phyloP scores from a whole-genome alignment of 1,140 invertebrate species.

The Drosophila varians region DNA sequence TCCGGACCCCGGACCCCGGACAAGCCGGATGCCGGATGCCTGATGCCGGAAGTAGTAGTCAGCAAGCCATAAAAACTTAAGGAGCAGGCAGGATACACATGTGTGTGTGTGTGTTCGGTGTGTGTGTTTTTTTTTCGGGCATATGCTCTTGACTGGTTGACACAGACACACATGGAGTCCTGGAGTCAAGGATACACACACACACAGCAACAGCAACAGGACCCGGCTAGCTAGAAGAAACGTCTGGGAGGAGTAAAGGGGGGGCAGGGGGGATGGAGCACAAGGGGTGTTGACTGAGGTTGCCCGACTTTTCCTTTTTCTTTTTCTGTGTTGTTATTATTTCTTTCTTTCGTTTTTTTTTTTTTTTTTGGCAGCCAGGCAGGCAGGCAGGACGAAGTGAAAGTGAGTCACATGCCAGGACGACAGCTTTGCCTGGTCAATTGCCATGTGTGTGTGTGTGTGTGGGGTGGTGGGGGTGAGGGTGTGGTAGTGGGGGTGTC shows the following conservation, averaged over 20 bases:
- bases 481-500: no score
- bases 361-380: conserved; percentile 6
- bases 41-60: conserved; percentile 78
- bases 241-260: no score
- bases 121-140: conserved; percentile 48
- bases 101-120: conserved; percentile 26
- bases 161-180: conserved; percentile 38
- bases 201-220: conserved; percentile 31
- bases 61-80: conserved; percentile 82
- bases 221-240: conserved; percentile 53
- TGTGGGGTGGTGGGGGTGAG: background rate
- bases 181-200: conserved; percentile 4
- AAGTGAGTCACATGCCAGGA: conserved; percentile 66
- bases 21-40: conserved; percentile 17
- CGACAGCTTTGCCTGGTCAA: conserved; percentile 62
- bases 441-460: conserved; percentile 54
- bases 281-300: conserved; percentile 12
- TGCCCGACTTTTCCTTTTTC: conserved; percentile 20
- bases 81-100: conserved; percentile 47
- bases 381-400: conserved; percentile 41
- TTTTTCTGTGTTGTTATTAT: conserved; percentile 29
- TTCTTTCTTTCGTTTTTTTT: no score
- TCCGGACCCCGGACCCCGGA: conserved; percentile 13
- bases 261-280: background rate
- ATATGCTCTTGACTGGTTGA: conserved; percentile 73